Evolutionary conservation across 2,113 vertebrate genomes (phyloP).

Genomic region (Origma solitaria): DNA sequence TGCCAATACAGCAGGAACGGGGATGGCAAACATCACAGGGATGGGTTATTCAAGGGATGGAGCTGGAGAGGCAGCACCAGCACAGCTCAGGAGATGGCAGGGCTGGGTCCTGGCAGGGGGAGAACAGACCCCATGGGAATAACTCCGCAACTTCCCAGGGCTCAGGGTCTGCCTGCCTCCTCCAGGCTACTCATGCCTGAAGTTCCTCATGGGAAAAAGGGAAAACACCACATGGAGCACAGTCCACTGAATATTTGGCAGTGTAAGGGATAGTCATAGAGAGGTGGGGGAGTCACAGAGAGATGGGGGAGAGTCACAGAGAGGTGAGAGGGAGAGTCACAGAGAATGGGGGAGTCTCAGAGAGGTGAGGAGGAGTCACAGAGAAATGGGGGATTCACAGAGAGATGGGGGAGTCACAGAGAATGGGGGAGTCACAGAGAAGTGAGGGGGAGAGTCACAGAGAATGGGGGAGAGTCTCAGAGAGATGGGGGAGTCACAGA

Average conservation of each 20-base stretch:
- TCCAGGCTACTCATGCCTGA: background rate
- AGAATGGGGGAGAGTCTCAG: background rate
- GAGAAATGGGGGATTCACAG: background rate
- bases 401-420: background rate
- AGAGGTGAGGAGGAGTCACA: background rate
- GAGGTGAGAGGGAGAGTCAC: background rate
- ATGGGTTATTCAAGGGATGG: background rate
- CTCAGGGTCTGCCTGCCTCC: background rate
- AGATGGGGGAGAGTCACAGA: background rate
- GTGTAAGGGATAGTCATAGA: background rate
- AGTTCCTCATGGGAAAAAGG: background rate
- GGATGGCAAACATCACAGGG: background rate
- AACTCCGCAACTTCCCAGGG: background rate
- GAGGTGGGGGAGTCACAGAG: background rate
- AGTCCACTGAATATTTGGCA: background rate
- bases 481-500: background rate
- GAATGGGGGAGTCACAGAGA: background rate
- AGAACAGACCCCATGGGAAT: background rate
- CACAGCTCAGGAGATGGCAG: background rate
- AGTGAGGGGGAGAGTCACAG: background rate
- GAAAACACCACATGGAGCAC: background rate
- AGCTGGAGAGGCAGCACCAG: background rate
- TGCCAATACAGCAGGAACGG: background rate
- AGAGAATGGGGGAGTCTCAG: background rate
- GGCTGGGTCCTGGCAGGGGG: background rate